Base-by-base conservation (phyloP, 2,888 invertebrate species). In the Polietes domitor region DNA sequence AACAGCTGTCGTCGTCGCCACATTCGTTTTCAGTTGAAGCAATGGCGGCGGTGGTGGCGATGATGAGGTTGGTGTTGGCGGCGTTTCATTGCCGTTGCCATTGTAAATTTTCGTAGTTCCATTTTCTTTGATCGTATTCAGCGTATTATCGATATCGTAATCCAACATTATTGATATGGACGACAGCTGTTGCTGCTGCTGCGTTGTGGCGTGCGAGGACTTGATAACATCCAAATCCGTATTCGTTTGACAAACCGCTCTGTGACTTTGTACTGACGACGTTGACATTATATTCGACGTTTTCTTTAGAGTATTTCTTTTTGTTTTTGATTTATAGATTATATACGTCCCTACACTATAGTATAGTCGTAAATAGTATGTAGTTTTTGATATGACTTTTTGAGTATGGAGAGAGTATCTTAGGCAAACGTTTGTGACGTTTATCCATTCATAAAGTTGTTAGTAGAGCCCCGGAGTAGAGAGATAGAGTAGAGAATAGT, bases 71-170 rank as follows among this genome's bases (percentile, higher is more conserved):
- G 77, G 37, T 68, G 50, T 19, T 53, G 70, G 65, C 50, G 26
- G 19, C 58, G 17, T 37, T 63, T 55, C 78, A 12, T 47, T 81
- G n/a, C n/a, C n/a, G 77, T n/a, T 88, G 86, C 55, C 89, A 80
- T 80, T 88, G 87, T 47, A 86, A 82, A 53, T 37, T 37, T 65
- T 68, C 24, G 68, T 68, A 9, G 41, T 41, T 15, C 86, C 85
- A 79, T 90, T 91, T 86, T 92, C 91, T 85, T 91, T 91, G 77
- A 92, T 89, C 53, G 90, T 89, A 88, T 92, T 92, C 79, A 92
- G 83, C 32, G 92, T 92, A 77, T 92, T 92, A 85, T 92, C 92
- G 78, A 92, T 91, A 83, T 92, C 92, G 88, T 92, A 92, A 86
- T 92, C 91, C 75, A 92, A 87, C 89, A 92, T 91, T 80, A 91